These are phyloP conservation scores for Mus spicilegus DNA, from an alignment of 2,113 vertebrate genomes.

Conservation along the genomic window DNA sequence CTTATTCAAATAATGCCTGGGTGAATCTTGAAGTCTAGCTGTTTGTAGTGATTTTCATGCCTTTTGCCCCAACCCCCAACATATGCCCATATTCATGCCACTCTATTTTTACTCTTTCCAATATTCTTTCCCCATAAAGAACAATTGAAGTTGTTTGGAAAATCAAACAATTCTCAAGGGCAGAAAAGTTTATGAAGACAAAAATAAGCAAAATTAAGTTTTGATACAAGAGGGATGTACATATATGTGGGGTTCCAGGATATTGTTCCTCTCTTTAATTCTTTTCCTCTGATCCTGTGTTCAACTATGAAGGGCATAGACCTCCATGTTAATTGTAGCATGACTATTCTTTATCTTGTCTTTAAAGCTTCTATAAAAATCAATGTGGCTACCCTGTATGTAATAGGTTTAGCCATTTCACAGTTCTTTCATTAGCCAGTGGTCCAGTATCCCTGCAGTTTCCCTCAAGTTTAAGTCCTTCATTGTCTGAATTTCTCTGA, in stretches of 20 bases:
- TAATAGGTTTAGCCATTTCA: background rate
- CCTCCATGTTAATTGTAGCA: fast-evolving
- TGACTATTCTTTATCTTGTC: background rate
- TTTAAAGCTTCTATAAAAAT: background rate
- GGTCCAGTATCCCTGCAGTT: background rate
- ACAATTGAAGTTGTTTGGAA: background rate
- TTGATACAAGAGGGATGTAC: fast-evolving
- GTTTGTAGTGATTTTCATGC: fast-evolving
- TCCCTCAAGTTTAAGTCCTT: background rate
- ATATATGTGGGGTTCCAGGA: fast-evolving
- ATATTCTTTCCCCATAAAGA: background rate
- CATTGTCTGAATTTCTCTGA: background rate
- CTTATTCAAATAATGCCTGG: background rate
- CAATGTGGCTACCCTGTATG: background rate
- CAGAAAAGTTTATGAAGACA: background rate
- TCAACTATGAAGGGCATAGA: background rate
- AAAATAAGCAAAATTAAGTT: background rate
- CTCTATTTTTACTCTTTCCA: background rate
- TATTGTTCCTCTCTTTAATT: background rate
- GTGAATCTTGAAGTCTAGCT: background rate
- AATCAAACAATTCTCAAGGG: background rate
- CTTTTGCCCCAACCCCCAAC: background rate
- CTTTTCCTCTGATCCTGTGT: background rate
- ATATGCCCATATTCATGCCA: background rate
- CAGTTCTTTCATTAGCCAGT: background rate